Conservation (phyloP, 2,113 vertebrate genomes). For the Oxygymnocypris stewartii region DNA sequence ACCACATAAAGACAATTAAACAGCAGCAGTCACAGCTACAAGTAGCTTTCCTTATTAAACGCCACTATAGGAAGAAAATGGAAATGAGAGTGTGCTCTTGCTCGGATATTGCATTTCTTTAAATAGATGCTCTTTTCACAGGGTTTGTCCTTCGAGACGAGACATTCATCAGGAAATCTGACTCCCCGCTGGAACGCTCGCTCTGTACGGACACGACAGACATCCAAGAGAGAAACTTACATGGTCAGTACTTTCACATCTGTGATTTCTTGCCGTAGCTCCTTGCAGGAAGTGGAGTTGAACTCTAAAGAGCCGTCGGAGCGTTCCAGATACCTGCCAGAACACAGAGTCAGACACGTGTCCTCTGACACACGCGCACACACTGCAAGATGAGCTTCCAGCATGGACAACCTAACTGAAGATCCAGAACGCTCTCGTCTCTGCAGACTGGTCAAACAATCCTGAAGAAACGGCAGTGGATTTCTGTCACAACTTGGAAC, state of each 20-base stretch:
- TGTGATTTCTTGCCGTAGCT: constrained; percentile 90
- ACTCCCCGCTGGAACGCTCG: constrained; percentile 53
- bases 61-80: not conserved
- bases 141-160: constrained; percentile 58
- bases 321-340: constrained; percentile 90
- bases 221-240: constrained; percentile 78
- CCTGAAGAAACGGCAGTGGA: not conserved
- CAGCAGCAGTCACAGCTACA: not conserved
- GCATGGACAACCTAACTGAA: constrained; percentile 2
- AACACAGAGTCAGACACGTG: constrained; percentile 66
- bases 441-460: not conserved
- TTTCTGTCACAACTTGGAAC: not conserved
- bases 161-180: constrained; percentile 51
- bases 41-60: too few species aligned
- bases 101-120: constrained; percentile 50
- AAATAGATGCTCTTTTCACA: constrained; percentile 69
- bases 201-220: constrained; percentile 19
- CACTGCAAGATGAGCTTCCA: not conserved
- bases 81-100: not conserved
- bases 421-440: not conserved
- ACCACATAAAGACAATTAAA: not conserved
- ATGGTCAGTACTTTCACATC: constrained; percentile 95
- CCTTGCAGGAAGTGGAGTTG: constrained; percentile 93
- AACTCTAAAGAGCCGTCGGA: constrained; percentile 88
- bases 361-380: constrained; percentile 48